Conservation (phyloP, 1,140 invertebrate species). For the Helicoverpa armigera region DNA sequence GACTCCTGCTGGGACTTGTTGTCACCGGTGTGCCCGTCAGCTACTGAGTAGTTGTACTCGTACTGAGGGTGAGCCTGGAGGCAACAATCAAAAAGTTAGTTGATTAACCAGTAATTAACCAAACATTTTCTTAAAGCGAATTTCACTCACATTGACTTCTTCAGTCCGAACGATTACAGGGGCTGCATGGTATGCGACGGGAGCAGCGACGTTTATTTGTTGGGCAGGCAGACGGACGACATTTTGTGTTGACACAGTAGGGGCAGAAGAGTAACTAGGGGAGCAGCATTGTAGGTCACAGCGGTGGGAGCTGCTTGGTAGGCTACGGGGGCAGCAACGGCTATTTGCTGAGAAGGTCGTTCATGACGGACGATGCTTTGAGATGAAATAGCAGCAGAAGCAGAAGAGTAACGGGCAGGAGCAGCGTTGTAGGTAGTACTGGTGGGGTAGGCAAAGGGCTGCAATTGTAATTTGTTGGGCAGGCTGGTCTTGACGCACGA, state of each 20-base stretch:
- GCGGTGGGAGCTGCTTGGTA: constrained; percentile 62
- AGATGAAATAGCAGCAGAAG: constrained; percentile 67
- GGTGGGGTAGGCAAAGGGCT: constrained; percentile 55
- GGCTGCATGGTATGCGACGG: constrained; percentile 46
- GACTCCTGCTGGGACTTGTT: constrained; percentile 81
- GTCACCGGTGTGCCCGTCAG: constrained; percentile 60
- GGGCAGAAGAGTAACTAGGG: constrained; percentile 3
- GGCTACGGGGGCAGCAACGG: constrained; percentile 49
- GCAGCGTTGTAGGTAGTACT: constrained; percentile 57
- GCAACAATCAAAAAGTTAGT: too few species aligned
- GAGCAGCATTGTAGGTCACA: constrained; percentile 55
- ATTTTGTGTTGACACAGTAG: too few species aligned
- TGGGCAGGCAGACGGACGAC: too few species aligned
- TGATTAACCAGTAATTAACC: neutral
- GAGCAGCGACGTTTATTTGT: constrained; percentile 53
- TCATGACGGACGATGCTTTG: constrained; percentile 73
- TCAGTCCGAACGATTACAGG: constrained; percentile 32
- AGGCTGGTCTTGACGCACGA: constrained; percentile 66
- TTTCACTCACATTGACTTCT: constrained; percentile 5
- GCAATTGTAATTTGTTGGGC: constrained; percentile 62
- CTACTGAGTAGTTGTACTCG: constrained; percentile 52
- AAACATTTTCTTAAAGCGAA: neutral
- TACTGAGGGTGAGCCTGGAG: constrained; percentile 45
- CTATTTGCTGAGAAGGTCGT: constrained; percentile 61
- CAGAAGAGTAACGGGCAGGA: constrained; percentile 67